Percentiles rank a stretch among this genome's conserved stretches.
Conservation (phyloP, 2,888 invertebrate genomes). For the Nysson spinosus region DNA sequence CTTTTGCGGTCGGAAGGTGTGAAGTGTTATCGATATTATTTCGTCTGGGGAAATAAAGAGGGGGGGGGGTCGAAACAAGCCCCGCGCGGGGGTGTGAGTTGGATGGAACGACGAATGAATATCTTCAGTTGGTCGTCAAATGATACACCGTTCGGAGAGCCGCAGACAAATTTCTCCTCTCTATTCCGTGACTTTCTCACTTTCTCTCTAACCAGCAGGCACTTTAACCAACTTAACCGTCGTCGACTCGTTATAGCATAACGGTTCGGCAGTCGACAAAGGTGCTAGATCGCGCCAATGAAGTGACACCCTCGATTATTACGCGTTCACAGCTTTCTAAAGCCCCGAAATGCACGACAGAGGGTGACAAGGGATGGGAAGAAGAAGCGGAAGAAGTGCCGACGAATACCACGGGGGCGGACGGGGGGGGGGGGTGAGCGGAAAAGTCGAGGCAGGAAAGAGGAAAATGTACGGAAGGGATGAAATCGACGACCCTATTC, state of each 20-base stretch:
- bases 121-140: too few species aligned
- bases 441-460: constrained; percentile 15
- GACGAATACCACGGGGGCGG: too few species aligned
- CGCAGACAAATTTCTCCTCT: too few species aligned
- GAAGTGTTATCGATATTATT: constrained; percentile 21
- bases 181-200: too few species aligned
- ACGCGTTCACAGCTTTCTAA: constrained; percentile 66
- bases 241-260: constrained; percentile 66
- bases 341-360: constrained; percentile 49
- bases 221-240: constrained; percentile 58
- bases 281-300: constrained; percentile 61
- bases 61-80: too few species aligned
- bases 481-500: constrained; percentile 30
- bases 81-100: too few species aligned
- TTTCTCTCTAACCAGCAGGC: constrained; percentile 48
- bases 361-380: constrained; percentile 16
- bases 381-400: neutral
- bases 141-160: too few species aligned
- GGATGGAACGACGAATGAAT: too few species aligned
- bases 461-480: neutral
- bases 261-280: constrained; percentile 64
- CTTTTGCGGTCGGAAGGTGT: neutral
- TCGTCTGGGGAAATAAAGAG: constrained; percentile 10
- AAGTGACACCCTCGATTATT: constrained; percentile 65
- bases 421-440: constrained; percentile 2